Evolutionary conservation across 2,888 invertebrate genomes (phyloP).

Genomic region (Agrotis clavis): DNA sequence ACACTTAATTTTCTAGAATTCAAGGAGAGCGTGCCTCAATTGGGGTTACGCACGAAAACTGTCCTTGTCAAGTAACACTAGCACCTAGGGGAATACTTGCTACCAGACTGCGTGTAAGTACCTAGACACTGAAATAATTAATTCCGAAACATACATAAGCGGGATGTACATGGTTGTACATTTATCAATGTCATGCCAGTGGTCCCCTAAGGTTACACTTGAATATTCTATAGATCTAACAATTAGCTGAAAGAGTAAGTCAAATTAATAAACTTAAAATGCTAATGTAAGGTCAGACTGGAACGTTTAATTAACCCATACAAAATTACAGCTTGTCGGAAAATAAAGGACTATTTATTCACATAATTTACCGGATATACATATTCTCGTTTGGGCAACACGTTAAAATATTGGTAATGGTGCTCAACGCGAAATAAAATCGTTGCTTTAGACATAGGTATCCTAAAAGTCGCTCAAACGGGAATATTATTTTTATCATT

Average conservation of each 20-base stretch:
- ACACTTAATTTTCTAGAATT: slow-evolving; percentile 15
- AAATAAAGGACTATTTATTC: background rate
- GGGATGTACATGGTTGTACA: slow-evolving; percentile 12
- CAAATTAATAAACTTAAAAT: slow-evolving; percentile 8
- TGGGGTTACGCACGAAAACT: slow-evolving; percentile 34
- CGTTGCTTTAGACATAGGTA: no score
- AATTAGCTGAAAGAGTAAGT: background rate
- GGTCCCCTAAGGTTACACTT: slow-evolving; percentile 25
- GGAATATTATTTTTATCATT: no score
- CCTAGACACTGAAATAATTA: slow-evolving; percentile 49
- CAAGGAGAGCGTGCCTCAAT: slow-evolving; percentile 39
- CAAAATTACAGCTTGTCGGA: background rate
- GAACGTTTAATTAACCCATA: background rate
- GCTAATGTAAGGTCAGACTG: background rate
- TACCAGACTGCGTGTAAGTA: slow-evolving; percentile 32
- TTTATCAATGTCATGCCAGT: slow-evolving; percentile 34
- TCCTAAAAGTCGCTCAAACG: no score
- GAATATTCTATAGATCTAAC: slow-evolving; percentile 26
- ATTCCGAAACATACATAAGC: slow-evolving; percentile 30
- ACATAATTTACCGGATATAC: background rate
- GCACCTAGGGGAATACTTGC: slow-evolving; percentile 51
- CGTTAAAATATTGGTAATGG: no score
- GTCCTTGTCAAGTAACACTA: slow-evolving; percentile 49
- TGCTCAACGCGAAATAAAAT: no score
- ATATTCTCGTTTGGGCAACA: no score